These are phyloP conservation scores for Drosophila testacea DNA, from an alignment of 2,888 invertebrate genomes.

Conservation along the genomic window DNA sequence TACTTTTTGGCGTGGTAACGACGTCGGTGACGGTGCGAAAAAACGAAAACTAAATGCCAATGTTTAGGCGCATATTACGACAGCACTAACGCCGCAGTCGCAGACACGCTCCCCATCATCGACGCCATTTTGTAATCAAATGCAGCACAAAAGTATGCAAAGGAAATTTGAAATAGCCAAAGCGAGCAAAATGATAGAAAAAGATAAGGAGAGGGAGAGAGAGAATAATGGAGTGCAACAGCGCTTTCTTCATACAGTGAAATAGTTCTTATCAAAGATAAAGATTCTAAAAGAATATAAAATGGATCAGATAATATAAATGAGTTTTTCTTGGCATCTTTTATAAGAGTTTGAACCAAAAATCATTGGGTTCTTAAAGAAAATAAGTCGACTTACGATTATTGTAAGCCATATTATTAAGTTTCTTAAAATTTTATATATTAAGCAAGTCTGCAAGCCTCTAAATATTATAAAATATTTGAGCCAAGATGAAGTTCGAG, in stretches of 20 bases:
- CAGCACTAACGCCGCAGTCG: conserved; percentile 12
- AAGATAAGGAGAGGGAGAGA: no score
- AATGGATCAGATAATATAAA: background rate
- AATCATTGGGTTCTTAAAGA: no score
- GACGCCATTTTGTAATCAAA: conserved; percentile 76
- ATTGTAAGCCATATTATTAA: no score
- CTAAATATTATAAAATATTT: no score
- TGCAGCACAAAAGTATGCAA: conserved; percentile 70
- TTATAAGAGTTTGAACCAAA: no score
- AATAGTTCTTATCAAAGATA: conserved; percentile 2
- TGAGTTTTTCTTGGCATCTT: background rate
- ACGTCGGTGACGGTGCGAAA: conserved; percentile 23
- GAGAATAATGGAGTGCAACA: background rate
- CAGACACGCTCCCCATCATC: conserved; percentile 34
- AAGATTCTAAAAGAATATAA: background rate
- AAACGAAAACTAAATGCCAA: conserved; percentile 75
- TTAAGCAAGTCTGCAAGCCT: no score
- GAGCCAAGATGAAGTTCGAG: no score
- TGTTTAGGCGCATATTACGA: conserved; percentile 78
- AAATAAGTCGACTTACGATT: no score
- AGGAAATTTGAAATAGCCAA: conserved; percentile 47
- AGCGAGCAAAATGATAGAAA: background rate
- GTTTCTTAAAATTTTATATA: no score
- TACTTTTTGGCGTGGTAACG: conserved; percentile 45
- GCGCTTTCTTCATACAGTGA: conserved; percentile 48